Evolutionary conservation across 2,888 invertebrate species (phyloP), one percentile per base, ranked within the genome.

Genomic region (Amorpha juglandis): DNA sequence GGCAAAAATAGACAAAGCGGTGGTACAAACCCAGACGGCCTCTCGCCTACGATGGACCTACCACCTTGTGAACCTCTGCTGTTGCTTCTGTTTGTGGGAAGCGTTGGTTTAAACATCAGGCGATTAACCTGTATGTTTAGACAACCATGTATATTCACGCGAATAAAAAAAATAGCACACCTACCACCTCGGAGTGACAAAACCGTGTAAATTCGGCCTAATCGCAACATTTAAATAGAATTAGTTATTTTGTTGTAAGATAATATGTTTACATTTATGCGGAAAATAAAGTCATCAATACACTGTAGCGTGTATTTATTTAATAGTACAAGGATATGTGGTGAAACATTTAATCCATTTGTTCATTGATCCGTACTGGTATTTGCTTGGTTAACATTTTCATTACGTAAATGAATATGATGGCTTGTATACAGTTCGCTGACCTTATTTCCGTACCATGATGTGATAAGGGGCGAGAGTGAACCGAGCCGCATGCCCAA

Each of bases 251-350:
- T 14, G 35, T 58, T 42, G 27, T 9, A 42, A 21, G n/a, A n/a
- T n/a, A 42, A 58, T 58, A 21, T 58, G 33, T 53, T 52, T 52
- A 50, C 33, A 27, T 52, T 33, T 52, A 19, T 58, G 55, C 19
- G 42, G 12, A 19, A 50, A 19, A 50, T 50, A 50, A 16, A 38
- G 58, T 58, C 38, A 42, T 58, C 58, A 58, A 58, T 58, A 58
- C 58, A 19, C 19, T 19, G 42, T n/a, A 12, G 27, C 33, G 53
- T 52, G 27, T n/a, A n/a, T 58, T 42, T 58, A 42, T 58, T 58
- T 42, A 58, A 38, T 42, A 50, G 58, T 42, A 58, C 58, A 58
- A 58, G 58, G 42, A 42, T 58, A 38, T 38, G 14, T 42, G 58
- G 6, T 58, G 38, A 58, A 58, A 58, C 21, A 42, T 19, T 11